phyloP scores from a whole-genome alignment of 2,113 vertebrate genomes.

The Macaca fascicularis region T2T-MFA8v1.1 NC_088392.1:62177001-62177500 shows the following conservation, averaged over 20 bases:
- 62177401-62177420: background rate
- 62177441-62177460: background rate
- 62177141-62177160: background rate
- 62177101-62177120: background rate
- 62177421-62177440: background rate
- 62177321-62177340: background rate
- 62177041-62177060: background rate
- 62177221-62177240: background rate
- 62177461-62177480: background rate
- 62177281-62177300: fast-evolving
- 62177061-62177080: background rate
- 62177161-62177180: background rate
- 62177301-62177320: background rate
- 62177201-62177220: background rate
- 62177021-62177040: background rate
- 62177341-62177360: background rate
- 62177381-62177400: background rate
- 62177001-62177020: background rate
- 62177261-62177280: background rate
- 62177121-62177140: background rate
- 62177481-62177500: background rate
- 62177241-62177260: background rate
- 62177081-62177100: background rate
- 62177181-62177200: background rate
- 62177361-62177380: background rate